Base-by-base conservation (phyloP, 1,140 invertebrate species). In the Rhagoletis pomonella region DNA sequence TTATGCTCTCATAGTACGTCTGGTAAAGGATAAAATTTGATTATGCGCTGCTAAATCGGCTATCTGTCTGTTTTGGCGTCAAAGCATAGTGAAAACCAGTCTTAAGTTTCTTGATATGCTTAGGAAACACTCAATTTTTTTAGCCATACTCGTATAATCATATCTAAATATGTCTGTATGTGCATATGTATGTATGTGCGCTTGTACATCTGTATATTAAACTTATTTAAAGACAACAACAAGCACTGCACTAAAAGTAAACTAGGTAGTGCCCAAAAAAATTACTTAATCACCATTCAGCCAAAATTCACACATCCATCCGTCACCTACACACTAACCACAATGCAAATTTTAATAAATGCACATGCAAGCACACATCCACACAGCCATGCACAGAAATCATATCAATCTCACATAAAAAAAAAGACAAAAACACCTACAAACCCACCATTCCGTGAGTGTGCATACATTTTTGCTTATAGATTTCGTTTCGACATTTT, bases 381-480 rank as follows among this genome's bases (percentile, higher is more conserved):
- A 47, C 73, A 19, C 47, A n/a, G 10, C 73, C 73, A 55, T 7
- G 67, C 73, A 81, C 73, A 55, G 19, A 9, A 77, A 17, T 47
- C 42, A n/a, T 14, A 19, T n/a, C n/a, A 12, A 42, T 44, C 69
- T 17, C 3, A 6, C 47, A 12, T 17, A 44, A 12, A 69, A 7
- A 69, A 14, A 29, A 29, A 42, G 19, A 73, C 67, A 73, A 19
- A 81, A 10, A 55, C n/a, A 81, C 44, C 9, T n/a, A 55, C 47
- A 55, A 55, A 55, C 47, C 9, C 3, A 6, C 67, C 10, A 47
- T 14, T 55, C 73, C 73, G 44, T 12, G n/a, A 81, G 73, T 81
- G 73, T 81, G 73, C 73, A 81, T 81, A 55, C 4, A 58, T 55
- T 81, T 7, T 81, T 81, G 73, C 73, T 81, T 81, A n/a, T 81